Evolutionary conservation across 2,888 invertebrate species (phyloP), one percentile per base, ranked within the genome.

Genomic region (Cecidostiba fungosa): DNA sequence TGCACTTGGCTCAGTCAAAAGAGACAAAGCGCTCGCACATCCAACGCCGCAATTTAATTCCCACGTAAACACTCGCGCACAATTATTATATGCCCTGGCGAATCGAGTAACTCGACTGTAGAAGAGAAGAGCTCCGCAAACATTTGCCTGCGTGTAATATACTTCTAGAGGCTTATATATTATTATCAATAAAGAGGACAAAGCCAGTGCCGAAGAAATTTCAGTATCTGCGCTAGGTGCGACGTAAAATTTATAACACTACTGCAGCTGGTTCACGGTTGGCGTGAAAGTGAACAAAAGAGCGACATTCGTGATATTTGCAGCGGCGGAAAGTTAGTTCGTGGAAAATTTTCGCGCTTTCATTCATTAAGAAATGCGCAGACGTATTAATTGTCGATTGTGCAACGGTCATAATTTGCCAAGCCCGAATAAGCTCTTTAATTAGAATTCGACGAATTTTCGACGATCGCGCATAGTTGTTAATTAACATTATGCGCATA

Each of bases 111-210:
- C n/a, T 59, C 54, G 8, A 4, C 6, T 8, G n/a, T 23, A 59
- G 54, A 59, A 59, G 54, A 59, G 54, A 59, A 59, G 54, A 59
- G 54, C 54, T n/a, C n/a, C 5, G 8, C n/a, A 59, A 59, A 59
- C 54, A 59, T 59, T 19, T n/a, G 54, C n/a, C 8, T n/a, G n/a
- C n/a, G n/a, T 59, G n/a, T 8, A n/a, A 59, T 59, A 59, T 59
- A 59, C 54, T 59, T n/a, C 23, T 23, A 59, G 10, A 50, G 50
- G 19, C 19, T 50, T 50, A 19, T 50, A 19, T 50, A 50, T 74
- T 74, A 74, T 74, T 50, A 74, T 74, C 74, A 74, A 74, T 74
- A 74, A 74, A 50, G 39, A 29, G n/a, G 10, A 50, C 50, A 50
- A 74, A 50, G 26, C 26, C 50, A 50, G 19, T 16, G 16, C 16